A percentile compares a stretch with the other conserved stretches of the same genome.
Evolutionary conservation across 2,113 vertebrate species (phyloP).

Genomic region (Protobothrops mucrosquamatus): DNA sequence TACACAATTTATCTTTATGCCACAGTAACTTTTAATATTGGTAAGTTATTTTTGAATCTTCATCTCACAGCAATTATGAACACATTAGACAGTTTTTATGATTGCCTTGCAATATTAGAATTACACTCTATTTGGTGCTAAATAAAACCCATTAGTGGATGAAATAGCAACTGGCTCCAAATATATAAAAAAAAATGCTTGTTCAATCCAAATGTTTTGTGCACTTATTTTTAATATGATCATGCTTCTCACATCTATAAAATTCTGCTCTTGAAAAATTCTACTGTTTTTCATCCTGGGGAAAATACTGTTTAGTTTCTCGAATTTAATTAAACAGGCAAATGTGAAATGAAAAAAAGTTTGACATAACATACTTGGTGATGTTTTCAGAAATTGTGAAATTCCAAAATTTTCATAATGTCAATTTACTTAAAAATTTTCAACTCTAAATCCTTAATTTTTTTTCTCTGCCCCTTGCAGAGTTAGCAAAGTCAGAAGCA

Average conservation of each 20-base stretch:
- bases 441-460: background rate
- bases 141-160: background rate
- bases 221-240: background rate
- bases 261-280: background rate
- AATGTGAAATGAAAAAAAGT: background rate
- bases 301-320: background rate
- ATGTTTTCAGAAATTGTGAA: background rate
- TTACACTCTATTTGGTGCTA: background rate
- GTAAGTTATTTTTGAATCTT: slow-evolving; percentile 7
- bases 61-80: background rate
- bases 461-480: background rate
- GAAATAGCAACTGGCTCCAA: background rate
- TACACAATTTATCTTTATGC: background rate
- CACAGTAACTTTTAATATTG: slow-evolving; percentile 6
- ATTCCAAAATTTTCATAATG: background rate
- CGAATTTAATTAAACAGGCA: background rate
- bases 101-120: slow-evolving; percentile 10
- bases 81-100: background rate
- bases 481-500: background rate
- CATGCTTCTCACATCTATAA: background rate
- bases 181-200: background rate
- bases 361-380: background rate
- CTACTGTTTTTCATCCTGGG: background rate
- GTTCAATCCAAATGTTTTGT: background rate
- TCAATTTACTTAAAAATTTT: background rate